Evolutionary conservation across 2,888 invertebrate species (phyloP).

Genomic region (Sphaerophoria rueppellii): DNA sequence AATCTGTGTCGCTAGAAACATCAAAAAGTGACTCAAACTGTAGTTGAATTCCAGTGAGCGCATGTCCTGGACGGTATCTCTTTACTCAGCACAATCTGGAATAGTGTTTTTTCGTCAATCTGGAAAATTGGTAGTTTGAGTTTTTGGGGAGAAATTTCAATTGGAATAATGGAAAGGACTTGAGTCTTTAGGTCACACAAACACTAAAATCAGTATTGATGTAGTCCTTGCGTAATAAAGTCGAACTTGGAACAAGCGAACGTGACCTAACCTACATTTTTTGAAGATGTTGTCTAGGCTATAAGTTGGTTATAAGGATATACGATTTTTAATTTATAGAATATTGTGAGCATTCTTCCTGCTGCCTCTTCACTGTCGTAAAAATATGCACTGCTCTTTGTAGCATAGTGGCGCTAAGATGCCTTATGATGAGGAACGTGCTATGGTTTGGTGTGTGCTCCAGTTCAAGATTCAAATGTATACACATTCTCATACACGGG

Average conservation of each 20-base stretch:
- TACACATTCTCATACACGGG: slow-evolving; percentile 32
- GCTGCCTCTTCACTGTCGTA: slow-evolving; percentile 55
- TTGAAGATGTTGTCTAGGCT: slow-evolving; percentile 55
- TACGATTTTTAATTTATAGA: neutral
- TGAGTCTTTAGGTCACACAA: slow-evolving; percentile 41
- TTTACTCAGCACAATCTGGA: slow-evolving; percentile 55
- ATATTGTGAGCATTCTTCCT: slow-evolving; percentile 23
- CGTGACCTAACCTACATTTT: slow-evolving; percentile 70
- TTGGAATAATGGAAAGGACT: slow-evolving; percentile 66
- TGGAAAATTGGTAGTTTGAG: slow-evolving; percentile 15
- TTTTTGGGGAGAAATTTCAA: slow-evolving; percentile 19
- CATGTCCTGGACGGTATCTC: slow-evolving; percentile 34
- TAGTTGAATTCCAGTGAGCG: neutral
- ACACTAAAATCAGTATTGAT: slow-evolving; percentile 65
- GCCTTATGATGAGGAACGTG: slow-evolving; percentile 63
- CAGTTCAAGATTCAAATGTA: slow-evolving; percentile 31
- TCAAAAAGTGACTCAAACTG: slow-evolving; percentile 46
- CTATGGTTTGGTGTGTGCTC: slow-evolving; percentile 48
- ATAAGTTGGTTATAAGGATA: slow-evolving; percentile 31
- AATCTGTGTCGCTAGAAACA: slow-evolving; percentile 26
- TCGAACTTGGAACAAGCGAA: slow-evolving; percentile 43
- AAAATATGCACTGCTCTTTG: slow-evolving; percentile 61
- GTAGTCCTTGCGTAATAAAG: slow-evolving; percentile 71
- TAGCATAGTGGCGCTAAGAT: slow-evolving; percentile 68
- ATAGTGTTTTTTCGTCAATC: neutral